These are phyloP conservation scores for Netelia inedita DNA, from an alignment of 2,888 invertebrate species.

Conservation along the genomic window DNA sequence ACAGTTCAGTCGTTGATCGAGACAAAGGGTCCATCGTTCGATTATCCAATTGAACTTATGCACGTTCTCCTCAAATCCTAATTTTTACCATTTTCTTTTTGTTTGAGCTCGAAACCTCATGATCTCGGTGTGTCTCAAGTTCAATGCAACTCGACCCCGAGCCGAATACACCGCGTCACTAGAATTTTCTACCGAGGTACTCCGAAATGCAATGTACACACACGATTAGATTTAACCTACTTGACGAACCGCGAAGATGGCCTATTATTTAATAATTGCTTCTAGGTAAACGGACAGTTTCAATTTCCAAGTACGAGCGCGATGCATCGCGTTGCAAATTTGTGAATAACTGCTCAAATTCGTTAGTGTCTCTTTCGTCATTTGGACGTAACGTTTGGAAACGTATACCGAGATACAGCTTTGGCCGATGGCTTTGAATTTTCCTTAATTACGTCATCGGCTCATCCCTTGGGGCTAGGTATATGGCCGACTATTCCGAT, in stretches of 20 bases:
- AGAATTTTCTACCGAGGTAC: constrained; percentile 3
- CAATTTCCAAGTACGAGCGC: constrained; percentile 28
- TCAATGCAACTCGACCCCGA: constrained; percentile 37
- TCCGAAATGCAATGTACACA: constrained; percentile 58
- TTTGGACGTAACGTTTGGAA: not conserved
- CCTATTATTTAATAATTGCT: constrained; percentile 73
- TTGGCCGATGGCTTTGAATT: not conserved
- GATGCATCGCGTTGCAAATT: constrained; percentile 32
- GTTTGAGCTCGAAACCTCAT: not conserved
- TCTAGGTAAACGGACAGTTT: constrained; percentile 67
- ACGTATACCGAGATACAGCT: not conserved
- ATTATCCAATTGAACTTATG: not conserved
- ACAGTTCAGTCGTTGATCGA: constrained; percentile 30
- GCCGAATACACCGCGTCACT: constrained; percentile 1
- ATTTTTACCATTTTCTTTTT: not conserved
- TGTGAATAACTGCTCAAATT: constrained; percentile 11
- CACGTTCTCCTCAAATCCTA: not conserved
- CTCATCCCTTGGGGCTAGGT: too few relatives aligned
- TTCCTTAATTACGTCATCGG: not conserved
- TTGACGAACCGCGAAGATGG: constrained; percentile 63
- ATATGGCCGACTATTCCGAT: not conserved
- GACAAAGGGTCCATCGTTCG: not conserved
- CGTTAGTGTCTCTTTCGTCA: constrained; percentile 22
- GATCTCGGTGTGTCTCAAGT: constrained; percentile 17
- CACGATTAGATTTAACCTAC: constrained; percentile 69